Conservation (phyloP, 2,797 vertebrate genomes). For the Sphenodon punctatus region DNA sequence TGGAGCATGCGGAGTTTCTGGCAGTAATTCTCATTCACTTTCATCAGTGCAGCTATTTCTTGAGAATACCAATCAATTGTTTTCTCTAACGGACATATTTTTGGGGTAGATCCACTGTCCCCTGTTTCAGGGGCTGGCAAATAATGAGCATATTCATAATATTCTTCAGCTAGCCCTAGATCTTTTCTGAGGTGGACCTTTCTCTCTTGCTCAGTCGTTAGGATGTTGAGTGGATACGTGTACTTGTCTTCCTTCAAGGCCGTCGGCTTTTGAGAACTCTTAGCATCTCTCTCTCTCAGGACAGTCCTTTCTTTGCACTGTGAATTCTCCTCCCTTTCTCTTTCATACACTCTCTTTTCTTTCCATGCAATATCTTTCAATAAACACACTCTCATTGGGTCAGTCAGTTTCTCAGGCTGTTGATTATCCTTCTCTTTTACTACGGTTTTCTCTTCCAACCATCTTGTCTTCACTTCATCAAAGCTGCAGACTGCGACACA, state of each 20-base stretch:
- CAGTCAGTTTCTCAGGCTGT: neutral
- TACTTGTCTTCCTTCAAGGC: neutral
- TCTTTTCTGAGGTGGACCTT: neutral
- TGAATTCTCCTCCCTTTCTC: neutral
- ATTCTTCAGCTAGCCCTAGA: fast-evolving
- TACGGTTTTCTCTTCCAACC: fast-evolving
- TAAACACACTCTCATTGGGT: neutral
- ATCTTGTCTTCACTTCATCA: fast-evolving
- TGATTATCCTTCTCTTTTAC: neutral
- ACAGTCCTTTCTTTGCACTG: neutral
- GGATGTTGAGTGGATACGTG: neutral
- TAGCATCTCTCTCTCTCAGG: fast-evolving
- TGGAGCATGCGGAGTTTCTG: neutral
- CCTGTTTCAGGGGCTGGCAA: neutral
- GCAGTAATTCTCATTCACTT: neutral
- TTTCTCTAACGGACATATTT: neutral
- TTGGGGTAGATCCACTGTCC: neutral
- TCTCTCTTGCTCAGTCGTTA: neutral
- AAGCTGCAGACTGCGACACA: neutral
- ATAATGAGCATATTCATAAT: neutral
- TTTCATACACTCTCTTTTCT: neutral
- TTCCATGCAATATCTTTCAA: neutral
- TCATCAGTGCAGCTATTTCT: constrained; percentile 14
- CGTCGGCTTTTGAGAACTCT: fast-evolving
- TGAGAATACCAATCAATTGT: neutral